phyloP scores from a whole-genome alignment of 2,888 invertebrate genomes.

The Apantesis nais region DNA sequence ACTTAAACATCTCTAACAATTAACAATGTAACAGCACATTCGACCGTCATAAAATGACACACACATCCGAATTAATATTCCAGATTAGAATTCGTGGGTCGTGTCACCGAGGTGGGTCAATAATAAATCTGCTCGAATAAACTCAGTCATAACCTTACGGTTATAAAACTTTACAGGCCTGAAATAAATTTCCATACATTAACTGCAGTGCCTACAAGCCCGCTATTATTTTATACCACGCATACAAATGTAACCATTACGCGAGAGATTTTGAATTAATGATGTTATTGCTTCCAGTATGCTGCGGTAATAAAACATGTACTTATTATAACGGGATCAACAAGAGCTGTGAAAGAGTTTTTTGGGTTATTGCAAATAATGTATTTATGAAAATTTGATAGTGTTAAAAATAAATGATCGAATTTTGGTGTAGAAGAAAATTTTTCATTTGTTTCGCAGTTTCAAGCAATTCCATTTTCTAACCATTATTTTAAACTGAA shows the following conservation, averaged over 20 bases:
- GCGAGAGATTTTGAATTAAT: slow-evolving; percentile 60
- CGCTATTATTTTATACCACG: slow-evolving; percentile 25
- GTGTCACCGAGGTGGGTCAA: slow-evolving; percentile 57
- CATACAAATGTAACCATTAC: slow-evolving; percentile 50
- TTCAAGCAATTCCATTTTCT: neutral
- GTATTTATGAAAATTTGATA: neutral
- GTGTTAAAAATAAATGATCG: neutral
- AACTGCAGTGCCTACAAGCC: slow-evolving; percentile 36
- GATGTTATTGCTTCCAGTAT: slow-evolving; percentile 51
- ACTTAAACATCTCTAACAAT: slow-evolving; percentile 32
- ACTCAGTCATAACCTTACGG: slow-evolving; percentile 58
- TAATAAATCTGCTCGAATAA: slow-evolving; percentile 68
- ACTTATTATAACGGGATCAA: slow-evolving; percentile 25
- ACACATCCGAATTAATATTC: slow-evolving; percentile 68
- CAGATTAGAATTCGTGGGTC: slow-evolving; percentile 65
- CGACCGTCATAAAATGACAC: slow-evolving; percentile 63
- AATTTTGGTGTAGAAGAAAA: neutral
- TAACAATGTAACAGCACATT: slow-evolving; percentile 24
- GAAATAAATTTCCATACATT: slow-evolving; percentile 65
- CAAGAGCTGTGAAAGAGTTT: neutral
- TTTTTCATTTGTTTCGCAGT: neutral
- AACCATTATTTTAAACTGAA: neutral
- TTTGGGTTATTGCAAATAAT: neutral
- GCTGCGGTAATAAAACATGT: slow-evolving; percentile 44
- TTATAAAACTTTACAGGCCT: slow-evolving; percentile 66